Evolutionary conservation across 1,140 invertebrate species (phyloP).

Genomic region (Drosophila baimaii): DNA sequence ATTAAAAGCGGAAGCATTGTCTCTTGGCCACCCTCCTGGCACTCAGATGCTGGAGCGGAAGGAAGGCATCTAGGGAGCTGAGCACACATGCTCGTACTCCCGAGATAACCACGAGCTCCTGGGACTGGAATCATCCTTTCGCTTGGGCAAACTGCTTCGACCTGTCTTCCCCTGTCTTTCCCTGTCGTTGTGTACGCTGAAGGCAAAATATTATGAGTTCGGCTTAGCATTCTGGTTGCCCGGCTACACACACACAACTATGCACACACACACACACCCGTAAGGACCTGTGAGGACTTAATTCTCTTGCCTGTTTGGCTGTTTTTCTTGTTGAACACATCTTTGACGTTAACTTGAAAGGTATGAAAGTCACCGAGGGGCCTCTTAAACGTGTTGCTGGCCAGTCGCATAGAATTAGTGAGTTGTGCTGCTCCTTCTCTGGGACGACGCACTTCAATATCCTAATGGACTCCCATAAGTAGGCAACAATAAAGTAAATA

Average conservation of each 20-base stretch:
- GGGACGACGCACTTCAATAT: background rate
- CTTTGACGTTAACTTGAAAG: constrained; percentile 14
- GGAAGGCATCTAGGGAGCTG: constrained; percentile 23
- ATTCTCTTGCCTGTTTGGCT: constrained; percentile 12
- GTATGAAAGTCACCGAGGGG: constrained; percentile 18
- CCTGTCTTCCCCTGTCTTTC: constrained; percentile 10
- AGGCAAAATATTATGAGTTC: constrained; percentile 62
- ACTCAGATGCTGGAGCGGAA: constrained; percentile 12
- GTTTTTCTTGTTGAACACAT: constrained; percentile 10
- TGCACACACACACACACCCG: background rate
- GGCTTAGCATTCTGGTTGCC: constrained; percentile 39
- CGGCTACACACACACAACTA: constrained; percentile 5
- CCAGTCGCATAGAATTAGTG: background rate
- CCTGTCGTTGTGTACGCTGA: constrained; percentile 22
- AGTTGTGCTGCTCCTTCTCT: background rate
- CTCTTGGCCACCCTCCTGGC: constrained; percentile 11
- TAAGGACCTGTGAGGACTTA: constrained; percentile 4
- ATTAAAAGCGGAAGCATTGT: constrained; percentile 72
- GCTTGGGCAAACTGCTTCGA: constrained; percentile 50
- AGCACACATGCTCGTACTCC: constrained; percentile 6
- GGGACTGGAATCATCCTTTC: constrained; percentile 64
- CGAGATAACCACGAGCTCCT: constrained; percentile 30
- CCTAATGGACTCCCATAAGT: constrained; percentile 34
- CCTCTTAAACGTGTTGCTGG: background rate
- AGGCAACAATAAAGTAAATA: constrained; percentile 50